Percentiles rank a stretch among this genome's conserved stretches.
phyloP scores from a whole-genome alignment of 2,113 vertebrate species.

The Antechinus flavipes region DNA sequence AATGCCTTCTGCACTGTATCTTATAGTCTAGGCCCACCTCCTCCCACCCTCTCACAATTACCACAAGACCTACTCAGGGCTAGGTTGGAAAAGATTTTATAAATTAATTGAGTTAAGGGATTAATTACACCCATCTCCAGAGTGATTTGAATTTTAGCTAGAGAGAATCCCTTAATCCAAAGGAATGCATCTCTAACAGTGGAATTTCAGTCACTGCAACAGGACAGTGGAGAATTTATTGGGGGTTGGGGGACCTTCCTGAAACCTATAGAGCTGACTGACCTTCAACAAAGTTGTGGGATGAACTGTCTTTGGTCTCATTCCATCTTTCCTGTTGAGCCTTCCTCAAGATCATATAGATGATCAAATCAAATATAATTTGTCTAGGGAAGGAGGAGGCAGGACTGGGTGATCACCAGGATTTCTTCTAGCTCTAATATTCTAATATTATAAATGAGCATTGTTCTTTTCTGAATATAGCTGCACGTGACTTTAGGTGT shows the following conservation, averaged over 20 bases:
- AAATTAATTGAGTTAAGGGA: background rate
- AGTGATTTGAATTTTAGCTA: background rate
- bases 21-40: background rate
- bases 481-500: background rate
- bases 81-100: background rate
- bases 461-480: background rate
- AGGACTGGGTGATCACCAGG: background rate
- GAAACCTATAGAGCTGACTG: background rate
- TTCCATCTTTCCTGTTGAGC: background rate
- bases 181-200: background rate
- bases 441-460: background rate
- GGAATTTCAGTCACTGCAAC: background rate
- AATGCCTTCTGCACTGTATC: background rate
- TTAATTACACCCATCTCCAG: background rate
- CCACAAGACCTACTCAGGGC: background rate
- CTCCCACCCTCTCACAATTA: background rate
- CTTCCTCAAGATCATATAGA: background rate
- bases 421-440: background rate
- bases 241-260: background rate
- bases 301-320: too few relatives aligned
- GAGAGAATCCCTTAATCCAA: background rate
- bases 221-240: background rate
- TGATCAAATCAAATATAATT: background rate
- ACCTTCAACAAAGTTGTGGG: too few relatives aligned
- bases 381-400: background rate